phyloP scores from a whole-genome alignment of 2,797 vertebrate species.

The Hemibagrus guttatus region DNA sequence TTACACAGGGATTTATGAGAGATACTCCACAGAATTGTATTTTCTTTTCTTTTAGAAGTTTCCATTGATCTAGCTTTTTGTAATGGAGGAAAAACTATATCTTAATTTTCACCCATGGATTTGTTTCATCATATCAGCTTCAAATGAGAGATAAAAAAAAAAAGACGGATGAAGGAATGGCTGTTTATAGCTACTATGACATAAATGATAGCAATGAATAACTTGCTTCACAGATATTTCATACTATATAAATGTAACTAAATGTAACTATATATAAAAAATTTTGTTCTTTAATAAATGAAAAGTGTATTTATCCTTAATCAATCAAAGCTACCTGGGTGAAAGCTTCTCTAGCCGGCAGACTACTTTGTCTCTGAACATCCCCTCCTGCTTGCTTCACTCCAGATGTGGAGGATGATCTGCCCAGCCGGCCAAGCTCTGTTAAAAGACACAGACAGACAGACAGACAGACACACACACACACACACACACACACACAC shows the following conservation, averaged over 20 bases:
- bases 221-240: neutral
- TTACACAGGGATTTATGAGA: too few species aligned
- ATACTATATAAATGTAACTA: neutral
- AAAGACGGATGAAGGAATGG: neutral
- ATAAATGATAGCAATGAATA: neutral
- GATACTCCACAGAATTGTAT: neutral
- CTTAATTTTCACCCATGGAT: neutral
- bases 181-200: neutral
- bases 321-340: conserved; percentile 74
- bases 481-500: conserved; percentile 19
- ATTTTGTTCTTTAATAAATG: neutral
- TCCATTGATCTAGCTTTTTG: neutral
- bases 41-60: neutral
- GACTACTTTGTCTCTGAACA: conserved; percentile 84
- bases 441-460: conserved; percentile 30
- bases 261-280: neutral
- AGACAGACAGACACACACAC: conserved; percentile 32
- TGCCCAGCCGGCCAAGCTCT: conserved; percentile 90
- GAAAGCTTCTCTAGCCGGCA: conserved; percentile 80
- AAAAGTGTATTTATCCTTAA: neutral
- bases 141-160: neutral
- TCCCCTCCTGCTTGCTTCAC: conserved; percentile 84
- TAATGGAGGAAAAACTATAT: neutral
- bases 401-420: conserved; percentile 90
- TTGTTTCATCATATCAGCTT: neutral